These are phyloP conservation scores for Phymatocera aterrima DNA, from an alignment of 2,888 invertebrate species.

Conservation along the genomic window DNA sequence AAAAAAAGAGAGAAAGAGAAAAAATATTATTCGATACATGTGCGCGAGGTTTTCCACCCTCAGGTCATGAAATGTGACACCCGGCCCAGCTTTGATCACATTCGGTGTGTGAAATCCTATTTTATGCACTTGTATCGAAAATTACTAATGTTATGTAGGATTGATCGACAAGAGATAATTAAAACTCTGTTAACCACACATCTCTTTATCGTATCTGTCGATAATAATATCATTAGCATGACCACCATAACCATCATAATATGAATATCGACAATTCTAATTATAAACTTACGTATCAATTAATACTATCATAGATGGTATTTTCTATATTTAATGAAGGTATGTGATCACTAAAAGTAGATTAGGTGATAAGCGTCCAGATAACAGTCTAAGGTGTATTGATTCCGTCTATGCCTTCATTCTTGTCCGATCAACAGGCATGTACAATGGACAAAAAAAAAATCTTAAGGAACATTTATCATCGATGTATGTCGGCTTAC, in stretches of 20 bases:
- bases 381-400: slow-evolving; percentile 9
- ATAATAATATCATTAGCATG: too few relatives aligned
- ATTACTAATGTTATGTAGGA: slow-evolving; percentile 7
- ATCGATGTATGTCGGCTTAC: not conserved
- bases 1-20: too few relatives aligned
- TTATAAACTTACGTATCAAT: not conserved
- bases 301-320: not conserved
- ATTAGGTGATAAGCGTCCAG: slow-evolving; percentile 35
- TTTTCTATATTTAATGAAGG: not conserved
- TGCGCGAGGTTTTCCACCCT: too few relatives aligned
- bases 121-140: too few relatives aligned
- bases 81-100: too few relatives aligned
- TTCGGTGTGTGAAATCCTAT: too few relatives aligned
- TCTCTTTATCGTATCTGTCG: not conserved
- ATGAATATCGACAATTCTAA: not conserved
- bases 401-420: not conserved
- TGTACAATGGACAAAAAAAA: not conserved
- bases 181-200: not conserved
- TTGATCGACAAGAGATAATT: not conserved
- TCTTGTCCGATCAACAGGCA: not conserved
- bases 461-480: not conserved
- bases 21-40: too few relatives aligned
- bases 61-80: too few relatives aligned
- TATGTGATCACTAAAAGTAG: slow-evolving; percentile 9
- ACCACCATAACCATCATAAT: not conserved